A percentile compares a stretch with the other conserved stretches of the same genome.
These are phyloP conservation scores for Mamestra brassicae DNA, from an alignment of 2,888 invertebrate genomes.

Conservation along the genomic window DNA sequence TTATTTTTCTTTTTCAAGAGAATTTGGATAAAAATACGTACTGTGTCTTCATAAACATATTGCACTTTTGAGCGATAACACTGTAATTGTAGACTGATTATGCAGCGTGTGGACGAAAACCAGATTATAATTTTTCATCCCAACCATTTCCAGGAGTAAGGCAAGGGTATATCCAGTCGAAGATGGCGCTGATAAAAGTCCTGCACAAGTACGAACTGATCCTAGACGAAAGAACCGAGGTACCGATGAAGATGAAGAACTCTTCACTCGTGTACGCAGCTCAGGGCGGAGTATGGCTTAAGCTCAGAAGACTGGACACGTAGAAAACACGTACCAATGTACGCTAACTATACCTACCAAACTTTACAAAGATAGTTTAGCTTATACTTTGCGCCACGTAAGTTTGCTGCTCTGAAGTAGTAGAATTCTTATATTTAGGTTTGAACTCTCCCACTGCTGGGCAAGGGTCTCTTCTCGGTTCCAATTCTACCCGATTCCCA, in stretches of 20 bases:
- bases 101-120: neutral
- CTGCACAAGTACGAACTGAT: conserved; percentile 81
- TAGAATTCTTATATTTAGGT: too few relatives aligned
- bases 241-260: conserved; percentile 81
- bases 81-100: too few relatives aligned
- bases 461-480: too few relatives aligned
- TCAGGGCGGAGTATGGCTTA: conserved; percentile 84
- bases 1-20: too few relatives aligned
- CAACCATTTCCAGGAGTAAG: conserved; percentile 79
- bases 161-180: conserved; percentile 88
- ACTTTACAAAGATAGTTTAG: neutral
- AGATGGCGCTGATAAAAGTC: conserved; percentile 84
- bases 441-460: too few relatives aligned
- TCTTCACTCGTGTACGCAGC: conserved; percentile 81
- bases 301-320: conserved; percentile 73
- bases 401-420: neutral
- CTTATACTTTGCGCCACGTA: neutral
- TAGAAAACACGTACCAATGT: conserved; percentile 5
- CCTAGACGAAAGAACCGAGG: conserved; percentile 79
- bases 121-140: neutral
- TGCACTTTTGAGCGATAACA: neutral
- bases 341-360: neutral
- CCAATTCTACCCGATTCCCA: too few relatives aligned
- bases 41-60: neutral
- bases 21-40: too few relatives aligned